phyloP scores from a whole-genome alignment of 2,888 invertebrate species.

The Heliothis peltigera region DNA sequence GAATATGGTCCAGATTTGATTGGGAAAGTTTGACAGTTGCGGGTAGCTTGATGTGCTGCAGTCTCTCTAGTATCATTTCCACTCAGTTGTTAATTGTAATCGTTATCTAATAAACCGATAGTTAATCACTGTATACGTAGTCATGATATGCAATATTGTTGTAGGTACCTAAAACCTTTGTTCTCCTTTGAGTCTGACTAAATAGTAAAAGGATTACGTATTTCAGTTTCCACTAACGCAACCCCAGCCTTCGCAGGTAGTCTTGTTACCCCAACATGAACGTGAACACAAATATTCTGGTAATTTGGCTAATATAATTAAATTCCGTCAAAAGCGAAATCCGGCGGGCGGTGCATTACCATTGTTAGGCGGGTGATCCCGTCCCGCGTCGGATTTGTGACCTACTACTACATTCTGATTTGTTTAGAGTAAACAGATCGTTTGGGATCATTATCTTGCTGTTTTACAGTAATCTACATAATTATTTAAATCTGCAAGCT shows the following conservation, averaged over 20 bases:
- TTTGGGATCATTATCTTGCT: conserved; percentile 11
- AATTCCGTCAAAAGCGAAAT: conserved; percentile 6
- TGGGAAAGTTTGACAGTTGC: no score
- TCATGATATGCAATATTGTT: neutral
- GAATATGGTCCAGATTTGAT: no score
- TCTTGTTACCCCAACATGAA: conserved; percentile 23
- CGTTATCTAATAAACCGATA: no score
- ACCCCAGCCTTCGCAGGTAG: conserved; percentile 3
- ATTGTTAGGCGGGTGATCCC: conserved; percentile 45
- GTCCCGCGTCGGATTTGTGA: conserved; percentile 48
- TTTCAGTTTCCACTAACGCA: neutral
- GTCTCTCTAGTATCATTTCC: no score
- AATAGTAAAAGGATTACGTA: conserved; percentile 16
- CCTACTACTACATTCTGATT: conserved; percentile 24
- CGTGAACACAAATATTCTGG: conserved; percentile 31
- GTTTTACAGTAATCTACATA: no score
- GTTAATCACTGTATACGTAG: no score
- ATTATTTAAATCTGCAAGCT: no score
- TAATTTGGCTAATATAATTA: conserved; percentile 44
- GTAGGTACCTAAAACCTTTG: no score
- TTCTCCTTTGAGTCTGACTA: conserved; percentile 8
- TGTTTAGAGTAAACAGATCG: conserved; percentile 5
- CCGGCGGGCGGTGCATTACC: conserved; percentile 29
- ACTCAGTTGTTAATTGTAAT: no score
- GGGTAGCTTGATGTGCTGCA: no score